Evolutionary conservation across 2,888 invertebrate genomes (phyloP), one percentile per base, ranked within the genome.

Genomic region (Tipula lateralis): DNA sequence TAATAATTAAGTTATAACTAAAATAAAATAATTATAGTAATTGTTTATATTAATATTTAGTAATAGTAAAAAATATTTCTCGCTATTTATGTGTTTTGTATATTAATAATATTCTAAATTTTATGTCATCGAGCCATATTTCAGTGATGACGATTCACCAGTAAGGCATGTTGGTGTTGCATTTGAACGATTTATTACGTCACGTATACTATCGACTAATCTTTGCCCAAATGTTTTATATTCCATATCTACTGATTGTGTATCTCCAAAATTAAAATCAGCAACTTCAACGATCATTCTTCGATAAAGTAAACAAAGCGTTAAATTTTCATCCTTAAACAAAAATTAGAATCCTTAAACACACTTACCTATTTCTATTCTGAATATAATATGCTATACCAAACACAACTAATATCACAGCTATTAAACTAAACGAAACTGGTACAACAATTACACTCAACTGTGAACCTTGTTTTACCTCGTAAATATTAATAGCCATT

Each of bases 391-490:
- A 97, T 0, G 97, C 96, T 12, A 97, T 93, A 12, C 97, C 97
- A 89, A 97, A 96, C 50, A 97, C 94, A 80, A 97, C 94, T 84
- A 96, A 90, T 50, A 96, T 95, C 13, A 96, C 94, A 1, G 97
- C 97, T 16, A 95, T 92, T 84, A 96, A 91, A 85, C 95, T 94
- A 89, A 96, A 97, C 34, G 94, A 92, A 24, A 97, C 95, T 1
- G 97, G 97, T 50, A 97, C 95, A 84, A 97, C 94, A 39, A 97
- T 96, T 2, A 97, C 96, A 0, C 97, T 97, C 84, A 97, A 90
- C 89, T 96, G 97, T 0, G 96, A 93, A 88, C 96, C 94, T 85
- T 93, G 93, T 44, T 93, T 93, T 32, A 93, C 95, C 93, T 96
- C 94, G 89, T 96, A 97, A 88, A 96, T 94, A 88, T 94, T 96